Evolutionary conservation across 92 coral and sea anemone species (phyloP), one percentile per base, ranked within the genome.

Genomic region (Virgularia gustaviana): DNA sequence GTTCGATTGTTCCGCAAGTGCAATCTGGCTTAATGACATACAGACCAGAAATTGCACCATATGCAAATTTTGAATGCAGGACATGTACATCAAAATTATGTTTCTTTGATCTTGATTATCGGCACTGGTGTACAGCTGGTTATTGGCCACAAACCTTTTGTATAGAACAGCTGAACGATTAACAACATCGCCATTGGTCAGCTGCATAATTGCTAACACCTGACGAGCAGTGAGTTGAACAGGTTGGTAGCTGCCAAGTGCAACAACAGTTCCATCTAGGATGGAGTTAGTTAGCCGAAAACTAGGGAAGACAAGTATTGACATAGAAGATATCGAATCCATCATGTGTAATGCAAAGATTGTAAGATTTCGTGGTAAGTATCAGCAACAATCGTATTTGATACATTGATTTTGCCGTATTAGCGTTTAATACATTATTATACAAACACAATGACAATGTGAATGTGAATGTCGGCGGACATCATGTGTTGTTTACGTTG

Each of bases 11-110:
- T 27, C 30, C 37, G 70, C 70, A 62, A 36, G 47, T 4, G 37
- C 70, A 62, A n/a, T 62, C 70, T 36, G 70, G 70, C 24, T 62
- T 35, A 25, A 62, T 49, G 37, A 62, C 70, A 62, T 62, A 62
- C 70, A 62, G 35, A 9, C 70, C 70, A 62, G 70, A 35, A 35
- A 62, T 31, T 34, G 47, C 37, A 13, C 70, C 70, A 62, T 62
- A 62, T 19, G 35, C 37, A 49, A 35, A 62, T 19, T 62, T 49
- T 0, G 11, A 6, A 35, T 62, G 70, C 23, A 34, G 45, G 37
- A 62, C 45, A 62, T 30, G 12, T 35, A 62, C 30, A 13, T 45
- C 44, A 13, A 35, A 62, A 62, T 62, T 32, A 31, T 62, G 70
- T n/a, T n/a, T n/a, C n/a, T n/a, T n/a, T n/a, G n/a, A n/a, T n/a